Base-by-base conservation (phyloP, 2,888 invertebrate species). In the Idaea biselata region DNA sequence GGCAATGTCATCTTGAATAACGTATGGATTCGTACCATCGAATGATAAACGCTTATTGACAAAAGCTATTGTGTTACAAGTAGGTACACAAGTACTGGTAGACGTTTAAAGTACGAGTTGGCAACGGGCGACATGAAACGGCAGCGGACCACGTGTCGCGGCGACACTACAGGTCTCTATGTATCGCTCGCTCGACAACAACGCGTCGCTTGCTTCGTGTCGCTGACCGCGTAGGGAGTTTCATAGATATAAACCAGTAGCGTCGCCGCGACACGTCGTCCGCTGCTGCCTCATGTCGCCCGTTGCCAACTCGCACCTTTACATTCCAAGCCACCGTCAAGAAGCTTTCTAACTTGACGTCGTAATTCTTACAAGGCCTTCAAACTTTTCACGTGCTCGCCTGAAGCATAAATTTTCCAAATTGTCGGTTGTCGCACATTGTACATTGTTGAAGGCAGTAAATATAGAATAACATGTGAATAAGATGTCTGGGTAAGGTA, bases 321-420 rank as follows among this genome's bases (percentile, higher is more conserved):
- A 56, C 7, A 58, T 59, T 61, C 32, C 44, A 32, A 16, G 17
- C 58, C 16, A 18, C 8, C 4, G 55, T 56, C 6, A 44, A 44
- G 44, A 18, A 17, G 44, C 58, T 73, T 73, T 65, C 64, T 73
- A 70, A 63, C 68, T 75, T 63, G 66, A 61, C 60, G 70, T 63
- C 60, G 68, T 74, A 75, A 73, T 75, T 77, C 74, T 73, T 70
- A 69, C 69, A 66, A 63, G 65, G 64, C 60, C 64, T 70, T 63
- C 62, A 62, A 63, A 74, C 59, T 70, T 72, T 70, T 71, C 68
- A 60, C 68, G 60, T 67, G 58, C 68, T 70, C 44, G 73, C 71
- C 66, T 77, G 72, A 73, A 75, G 66, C 80, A 85, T 86, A 87
- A 85, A 83, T 86, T 81, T 80, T 76, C 77, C 72, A 73, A 79